Evolutionary conservation across 1,140 invertebrate genomes (phyloP).

Genomic region (Dreissena rostriformis): DNA sequence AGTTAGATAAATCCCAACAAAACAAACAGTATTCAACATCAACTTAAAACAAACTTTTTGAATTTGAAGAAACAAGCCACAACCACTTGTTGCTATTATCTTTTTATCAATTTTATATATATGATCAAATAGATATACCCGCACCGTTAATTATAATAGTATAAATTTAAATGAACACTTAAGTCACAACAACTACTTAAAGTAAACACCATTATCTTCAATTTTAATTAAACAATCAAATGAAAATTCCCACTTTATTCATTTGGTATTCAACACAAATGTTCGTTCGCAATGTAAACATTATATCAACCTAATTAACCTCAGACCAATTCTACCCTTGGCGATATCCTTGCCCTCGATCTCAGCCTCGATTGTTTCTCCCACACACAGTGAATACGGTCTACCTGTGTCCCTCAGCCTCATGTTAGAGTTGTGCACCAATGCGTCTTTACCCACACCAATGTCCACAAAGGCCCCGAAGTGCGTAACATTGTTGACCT

Average conservation of each 20-base stretch:
- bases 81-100: too few relatives aligned
- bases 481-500: constrained; percentile 88
- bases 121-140: too few relatives aligned
- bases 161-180: background rate
- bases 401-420: constrained; percentile 15
- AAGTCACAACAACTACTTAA: background rate
- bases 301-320: constrained; percentile 64
- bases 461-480: constrained; percentile 96
- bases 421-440: constrained; percentile 86
- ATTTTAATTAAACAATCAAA: background rate
- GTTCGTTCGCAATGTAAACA: background rate
- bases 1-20: too few relatives aligned
- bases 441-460: constrained; percentile 89
- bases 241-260: too few relatives aligned
- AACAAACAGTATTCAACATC: too few relatives aligned
- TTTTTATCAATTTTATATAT: too few relatives aligned
- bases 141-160: background rate
- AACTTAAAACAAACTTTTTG: too few relatives aligned
- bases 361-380: constrained; percentile 87
- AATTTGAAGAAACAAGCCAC: too few relatives aligned
- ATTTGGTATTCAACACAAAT: too few relatives aligned
- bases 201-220: background rate
- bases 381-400: constrained; percentile 84
- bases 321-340: constrained; percentile 83
- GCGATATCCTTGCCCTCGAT: constrained; percentile 84